phyloP scores from a whole-genome alignment of 1,140 invertebrate genomes.

The Berghia stephanieae region DNA sequence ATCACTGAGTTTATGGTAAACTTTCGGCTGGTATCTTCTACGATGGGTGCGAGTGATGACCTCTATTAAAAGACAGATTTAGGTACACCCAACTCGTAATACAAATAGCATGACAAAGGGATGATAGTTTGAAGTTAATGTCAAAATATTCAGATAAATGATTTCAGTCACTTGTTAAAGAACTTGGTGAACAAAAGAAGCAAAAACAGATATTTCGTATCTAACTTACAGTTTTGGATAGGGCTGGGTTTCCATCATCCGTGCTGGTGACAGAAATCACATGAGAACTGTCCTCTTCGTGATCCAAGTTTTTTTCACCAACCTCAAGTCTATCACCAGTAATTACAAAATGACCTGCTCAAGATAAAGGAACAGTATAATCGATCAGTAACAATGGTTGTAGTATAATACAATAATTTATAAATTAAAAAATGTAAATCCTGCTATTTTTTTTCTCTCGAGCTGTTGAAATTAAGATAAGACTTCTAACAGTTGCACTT shows the following conservation, averaged over 20 bases:
- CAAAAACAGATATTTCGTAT: background rate
- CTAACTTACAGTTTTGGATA: constrained; percentile 36
- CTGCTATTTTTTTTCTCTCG: background rate
- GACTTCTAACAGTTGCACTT: no score
- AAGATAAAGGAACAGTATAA: background rate
- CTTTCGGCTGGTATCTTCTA: no score
- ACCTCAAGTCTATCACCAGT: constrained; percentile 36
- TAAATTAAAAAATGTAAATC: background rate
- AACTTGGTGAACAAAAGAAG: background rate
- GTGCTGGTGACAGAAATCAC: constrained; percentile 38
- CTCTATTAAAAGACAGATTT: no score
- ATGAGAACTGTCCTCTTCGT: constrained; percentile 34
- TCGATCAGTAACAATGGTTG: background rate
- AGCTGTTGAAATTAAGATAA: no score
- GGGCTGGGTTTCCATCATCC: constrained; percentile 46
- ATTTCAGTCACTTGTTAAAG: background rate
- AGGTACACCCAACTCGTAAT: no score
- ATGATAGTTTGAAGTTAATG: no score
- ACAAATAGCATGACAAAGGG: no score
- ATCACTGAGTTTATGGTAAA: no score
- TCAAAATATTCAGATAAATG: background rate
- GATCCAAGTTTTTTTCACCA: constrained; percentile 37
- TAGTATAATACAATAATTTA: background rate
- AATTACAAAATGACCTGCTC: constrained; percentile 43
- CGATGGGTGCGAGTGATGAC: no score